Evolutionary conservation across 2,797 vertebrate genomes (phyloP).

Genomic region (Acanthis flammea): DNA sequence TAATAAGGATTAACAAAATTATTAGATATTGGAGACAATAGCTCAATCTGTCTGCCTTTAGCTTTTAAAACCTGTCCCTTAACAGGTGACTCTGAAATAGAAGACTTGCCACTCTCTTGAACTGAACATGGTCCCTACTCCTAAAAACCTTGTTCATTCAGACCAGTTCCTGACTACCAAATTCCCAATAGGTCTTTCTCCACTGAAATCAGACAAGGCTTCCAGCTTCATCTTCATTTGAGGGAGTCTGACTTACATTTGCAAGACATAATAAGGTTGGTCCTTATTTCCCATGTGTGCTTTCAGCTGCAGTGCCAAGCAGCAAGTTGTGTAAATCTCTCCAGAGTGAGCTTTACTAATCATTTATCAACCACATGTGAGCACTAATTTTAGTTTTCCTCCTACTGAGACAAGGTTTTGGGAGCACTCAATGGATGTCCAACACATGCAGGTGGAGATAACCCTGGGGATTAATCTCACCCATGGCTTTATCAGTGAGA

Average conservation of each 20-base stretch:
- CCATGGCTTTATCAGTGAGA: neutral
- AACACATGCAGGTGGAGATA: neutral
- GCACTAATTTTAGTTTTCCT: neutral
- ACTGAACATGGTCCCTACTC: rapidly evolving
- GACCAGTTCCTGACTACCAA: neutral
- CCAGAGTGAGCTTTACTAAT: neutral
- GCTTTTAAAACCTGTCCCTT: neutral
- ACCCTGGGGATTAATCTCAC: neutral
- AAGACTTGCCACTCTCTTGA: neutral
- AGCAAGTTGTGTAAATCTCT: neutral
- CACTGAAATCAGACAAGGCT: neutral
- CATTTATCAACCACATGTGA: neutral
- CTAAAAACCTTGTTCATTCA: neutral
- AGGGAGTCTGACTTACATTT: neutral
- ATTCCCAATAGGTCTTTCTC: neutral
- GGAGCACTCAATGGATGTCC: neutral
- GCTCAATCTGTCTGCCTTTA: neutral
- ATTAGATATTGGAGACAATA: neutral
- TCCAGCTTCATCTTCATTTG: neutral
- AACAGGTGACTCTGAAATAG: neutral
- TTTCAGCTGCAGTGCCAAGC: neutral
- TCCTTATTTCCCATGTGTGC: neutral
- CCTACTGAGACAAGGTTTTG: neutral
- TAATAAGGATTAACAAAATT: constrained; percentile 10
- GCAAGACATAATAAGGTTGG: rapidly evolving